phyloP scores from a whole-genome alignment of 2,797 vertebrate species.

The Crenuchus spilurus region DNA sequence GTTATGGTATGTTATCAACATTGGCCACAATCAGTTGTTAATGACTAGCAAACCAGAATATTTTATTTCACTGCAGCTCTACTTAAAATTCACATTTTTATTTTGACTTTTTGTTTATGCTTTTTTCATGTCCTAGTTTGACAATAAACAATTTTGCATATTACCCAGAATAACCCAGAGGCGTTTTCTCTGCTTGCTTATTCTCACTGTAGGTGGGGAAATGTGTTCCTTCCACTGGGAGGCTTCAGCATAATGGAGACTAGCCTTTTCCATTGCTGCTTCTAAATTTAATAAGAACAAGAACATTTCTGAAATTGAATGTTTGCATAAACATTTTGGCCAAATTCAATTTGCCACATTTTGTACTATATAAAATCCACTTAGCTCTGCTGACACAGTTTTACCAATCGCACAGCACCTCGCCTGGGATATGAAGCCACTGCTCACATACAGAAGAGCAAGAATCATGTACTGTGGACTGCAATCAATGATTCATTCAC shows the following conservation, averaged over 20 bases:
- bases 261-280: background rate
- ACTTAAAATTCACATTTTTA: too few relatives aligned
- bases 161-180: background rate
- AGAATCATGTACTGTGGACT: slow-evolving; percentile 6
- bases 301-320: slow-evolving; percentile 14
- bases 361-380: slow-evolving; percentile 12
- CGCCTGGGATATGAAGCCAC: background rate
- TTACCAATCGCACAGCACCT: background rate
- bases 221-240: background rate
- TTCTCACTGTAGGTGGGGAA: background rate
- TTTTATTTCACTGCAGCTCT: too few relatives aligned
- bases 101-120: too few relatives aligned
- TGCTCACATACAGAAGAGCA: background rate
- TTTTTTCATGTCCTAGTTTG: too few relatives aligned
- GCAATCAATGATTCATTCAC: slow-evolving; percentile 16
- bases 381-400: slow-evolving; percentile 4
- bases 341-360: slow-evolving; percentile 18
- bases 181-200: background rate
- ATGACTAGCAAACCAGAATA: too few relatives aligned
- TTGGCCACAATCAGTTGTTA: too few relatives aligned
- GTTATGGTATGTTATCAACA: too few relatives aligned
- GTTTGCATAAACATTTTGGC: slow-evolving; percentile 21
- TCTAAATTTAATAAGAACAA: slow-evolving; percentile 17
- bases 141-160: too few relatives aligned
- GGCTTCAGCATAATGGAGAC: background rate